A percentile compares a stretch with the other conserved stretches of the same genome.
Conservation (phyloP, 2,113 vertebrate species). For the Perognathus longimembris region DNA sequence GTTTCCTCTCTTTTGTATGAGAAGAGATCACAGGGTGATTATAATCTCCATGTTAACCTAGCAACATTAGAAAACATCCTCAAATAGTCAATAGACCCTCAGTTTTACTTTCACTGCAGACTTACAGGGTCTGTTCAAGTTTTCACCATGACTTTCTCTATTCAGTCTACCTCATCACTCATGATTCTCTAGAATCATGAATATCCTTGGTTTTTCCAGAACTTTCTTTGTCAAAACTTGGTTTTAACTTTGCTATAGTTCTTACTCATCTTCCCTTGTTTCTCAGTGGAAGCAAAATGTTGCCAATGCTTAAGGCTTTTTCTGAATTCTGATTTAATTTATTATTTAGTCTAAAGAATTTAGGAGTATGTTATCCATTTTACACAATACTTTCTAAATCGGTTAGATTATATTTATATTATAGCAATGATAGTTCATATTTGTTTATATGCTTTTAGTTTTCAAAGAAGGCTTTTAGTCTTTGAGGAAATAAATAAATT, state of each 20-base stretch:
- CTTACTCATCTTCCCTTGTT: not conserved
- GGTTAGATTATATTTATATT: constrained; percentile 1
- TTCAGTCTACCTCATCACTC: not conserved
- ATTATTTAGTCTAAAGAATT: not conserved
- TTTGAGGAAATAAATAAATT: constrained; percentile 43
- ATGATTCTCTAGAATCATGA: not conserved
- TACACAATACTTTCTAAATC: not conserved
- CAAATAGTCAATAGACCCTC: not conserved
- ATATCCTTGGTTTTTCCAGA: not conserved
- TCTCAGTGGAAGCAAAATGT: not conserved
- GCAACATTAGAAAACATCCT: not conserved
- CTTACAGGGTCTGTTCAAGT: not conserved
- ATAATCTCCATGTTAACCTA: not conserved
- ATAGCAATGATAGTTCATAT: not conserved
- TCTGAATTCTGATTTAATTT: not conserved
- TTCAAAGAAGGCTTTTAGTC: not conserved
- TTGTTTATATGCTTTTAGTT: not conserved
- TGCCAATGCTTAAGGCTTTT: not conserved
- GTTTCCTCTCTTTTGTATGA: not conserved
- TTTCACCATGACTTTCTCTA: not conserved
- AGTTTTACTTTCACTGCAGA: not conserved
- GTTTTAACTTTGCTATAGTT: not conserved
- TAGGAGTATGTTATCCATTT: not conserved
- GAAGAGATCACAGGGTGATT: not conserved
- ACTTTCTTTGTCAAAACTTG: not conserved